Conservation (phyloP, 2,888 invertebrate genomes). For the Danaus chrysippus region DNA sequence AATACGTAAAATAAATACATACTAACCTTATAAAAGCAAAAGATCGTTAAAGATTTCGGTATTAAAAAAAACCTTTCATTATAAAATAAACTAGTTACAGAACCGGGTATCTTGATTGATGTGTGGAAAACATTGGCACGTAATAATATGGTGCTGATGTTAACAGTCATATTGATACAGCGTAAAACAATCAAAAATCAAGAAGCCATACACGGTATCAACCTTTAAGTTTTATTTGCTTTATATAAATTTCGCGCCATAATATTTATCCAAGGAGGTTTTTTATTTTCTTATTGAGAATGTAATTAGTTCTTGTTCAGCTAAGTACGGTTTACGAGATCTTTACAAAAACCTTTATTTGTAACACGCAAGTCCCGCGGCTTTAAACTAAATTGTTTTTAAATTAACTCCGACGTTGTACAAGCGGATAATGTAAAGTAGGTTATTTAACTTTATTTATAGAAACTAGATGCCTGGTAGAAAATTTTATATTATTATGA, state of each 20-base stretch:
- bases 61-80: slow-evolving; percentile 38
- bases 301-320: background rate
- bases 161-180: slow-evolving; percentile 34
- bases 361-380: slow-evolving; percentile 17
- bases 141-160: slow-evolving; percentile 34
- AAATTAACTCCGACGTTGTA: slow-evolving; percentile 54
- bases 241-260: background rate
- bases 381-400: slow-evolving; percentile 14
- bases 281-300: background rate
- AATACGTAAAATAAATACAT: slow-evolving; percentile 66
- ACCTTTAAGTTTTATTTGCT: background rate
- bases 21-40: slow-evolving; percentile 46
- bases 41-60: slow-evolving; percentile 47
- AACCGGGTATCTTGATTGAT: slow-evolving; percentile 72
- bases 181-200: slow-evolving; percentile 13
- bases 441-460: background rate
- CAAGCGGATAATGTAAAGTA: slow-evolving; percentile 25
- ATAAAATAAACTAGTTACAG: slow-evolving; percentile 32
- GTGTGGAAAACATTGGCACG: slow-evolving; percentile 39
- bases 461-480: too few relatives aligned
- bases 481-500: too few relatives aligned
- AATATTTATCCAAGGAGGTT: background rate
- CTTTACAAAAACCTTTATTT: background rate
- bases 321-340: background rate
- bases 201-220: slow-evolving; percentile 17